phyloP scores from a whole-genome alignment of 2,888 invertebrate genomes.

The Itoplectis maculator region DNA sequence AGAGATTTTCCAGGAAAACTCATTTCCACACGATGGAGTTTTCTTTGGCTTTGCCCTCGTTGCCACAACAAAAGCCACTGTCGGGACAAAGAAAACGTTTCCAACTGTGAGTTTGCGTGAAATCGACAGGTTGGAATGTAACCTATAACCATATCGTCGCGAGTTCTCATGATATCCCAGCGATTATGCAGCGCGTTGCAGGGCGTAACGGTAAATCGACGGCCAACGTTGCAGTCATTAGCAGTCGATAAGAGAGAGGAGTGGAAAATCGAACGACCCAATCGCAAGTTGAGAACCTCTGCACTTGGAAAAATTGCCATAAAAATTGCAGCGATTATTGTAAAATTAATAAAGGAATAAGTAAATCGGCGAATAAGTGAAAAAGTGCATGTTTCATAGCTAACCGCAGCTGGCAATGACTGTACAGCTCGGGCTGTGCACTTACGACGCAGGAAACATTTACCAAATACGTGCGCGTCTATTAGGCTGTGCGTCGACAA shows the following conservation, averaged over 20 bases:
- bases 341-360: background rate
- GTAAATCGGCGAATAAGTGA: background rate
- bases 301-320: no score
- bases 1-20: conserved; percentile 4
- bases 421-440: background rate
- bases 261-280: background rate
- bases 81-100: conserved; percentile 1
- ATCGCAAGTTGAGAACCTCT: background rate
- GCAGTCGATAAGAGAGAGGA: background rate
- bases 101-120: background rate
- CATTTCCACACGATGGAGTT: background rate
- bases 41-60: background rate
- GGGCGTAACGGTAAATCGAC: background rate
- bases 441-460: conserved; percentile 59
- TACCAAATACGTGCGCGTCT: conserved; percentile 61
- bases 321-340: no score
- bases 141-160: background rate
- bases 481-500: conserved; percentile 56
- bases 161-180: background rate
- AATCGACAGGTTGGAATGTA: conserved; percentile 1
- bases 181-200: background rate
- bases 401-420: background rate
- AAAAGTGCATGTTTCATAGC: background rate
- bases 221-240: background rate
- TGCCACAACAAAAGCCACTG: background rate